Conservation (phyloP, 2,888 invertebrate species). For the Isotomurus palustris region DNA sequence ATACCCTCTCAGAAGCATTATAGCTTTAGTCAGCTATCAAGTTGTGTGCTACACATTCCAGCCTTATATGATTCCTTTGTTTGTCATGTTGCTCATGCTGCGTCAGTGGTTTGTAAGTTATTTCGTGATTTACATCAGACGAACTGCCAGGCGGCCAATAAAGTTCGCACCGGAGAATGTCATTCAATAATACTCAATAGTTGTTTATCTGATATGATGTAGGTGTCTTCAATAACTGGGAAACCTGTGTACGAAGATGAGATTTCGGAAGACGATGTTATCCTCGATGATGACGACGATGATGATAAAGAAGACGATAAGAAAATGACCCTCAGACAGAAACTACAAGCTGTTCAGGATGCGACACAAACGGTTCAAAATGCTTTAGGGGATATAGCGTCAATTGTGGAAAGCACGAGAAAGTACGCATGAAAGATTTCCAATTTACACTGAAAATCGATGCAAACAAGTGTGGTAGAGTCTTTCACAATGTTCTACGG, state of each 20-base stretch:
- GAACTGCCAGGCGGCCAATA: neutral
- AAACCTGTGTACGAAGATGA: slow-evolving; percentile 43
- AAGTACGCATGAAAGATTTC: slow-evolving; percentile 67
- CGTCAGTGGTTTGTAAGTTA: slow-evolving; percentile 63
- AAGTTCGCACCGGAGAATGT: neutral
- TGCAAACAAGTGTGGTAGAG: too few relatives aligned
- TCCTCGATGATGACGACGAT: slow-evolving; percentile 79
- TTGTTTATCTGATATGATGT: slow-evolving; percentile 17
- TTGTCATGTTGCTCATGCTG: slow-evolving; percentile 73
- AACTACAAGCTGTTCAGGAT: slow-evolving; percentile 92
- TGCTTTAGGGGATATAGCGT: slow-evolving; percentile 87
- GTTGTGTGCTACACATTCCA: slow-evolving; percentile 89
- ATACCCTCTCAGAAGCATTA: slow-evolving; percentile 73
- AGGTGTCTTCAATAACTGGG: slow-evolving; percentile 50
- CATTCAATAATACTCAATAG: neutral
- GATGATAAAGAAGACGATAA: slow-evolving; percentile 81
- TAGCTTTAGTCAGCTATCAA: slow-evolving; percentile 79
- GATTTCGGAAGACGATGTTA: slow-evolving; percentile 48
- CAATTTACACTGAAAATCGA: too few relatives aligned
- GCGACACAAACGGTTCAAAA: slow-evolving; percentile 96
- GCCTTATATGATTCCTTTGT: slow-evolving; percentile 87
- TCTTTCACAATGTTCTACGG: neutral
- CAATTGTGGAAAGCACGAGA: slow-evolving; percentile 88
- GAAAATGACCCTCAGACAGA: slow-evolving; percentile 89
- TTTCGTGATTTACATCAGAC: neutral